These are phyloP conservation scores for Teleogryllus oceanicus DNA, from an alignment of 2,888 invertebrate genomes.

Conservation along the genomic window DNA sequence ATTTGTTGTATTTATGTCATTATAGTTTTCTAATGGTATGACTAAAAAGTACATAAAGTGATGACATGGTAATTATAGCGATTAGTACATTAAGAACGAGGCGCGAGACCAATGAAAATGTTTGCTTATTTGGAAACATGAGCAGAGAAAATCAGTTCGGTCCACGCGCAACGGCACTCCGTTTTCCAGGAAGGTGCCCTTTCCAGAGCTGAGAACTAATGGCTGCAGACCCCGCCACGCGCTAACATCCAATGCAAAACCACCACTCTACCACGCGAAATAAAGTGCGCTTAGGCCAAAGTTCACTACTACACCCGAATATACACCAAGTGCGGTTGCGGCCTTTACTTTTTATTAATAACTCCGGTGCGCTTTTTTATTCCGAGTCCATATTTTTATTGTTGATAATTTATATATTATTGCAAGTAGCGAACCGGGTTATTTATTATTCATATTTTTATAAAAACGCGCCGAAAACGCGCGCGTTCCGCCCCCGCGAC, in stretches of 20 bases:
- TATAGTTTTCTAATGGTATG: no score
- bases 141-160: no score
- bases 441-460: constrained; percentile 18
- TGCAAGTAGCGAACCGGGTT: not conserved
- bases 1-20: no score
- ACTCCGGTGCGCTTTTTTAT: not conserved
- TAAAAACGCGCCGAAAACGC: not conserved
- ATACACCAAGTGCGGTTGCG: constrained; percentile 7
- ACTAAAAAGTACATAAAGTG: no score
- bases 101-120: no score
- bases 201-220: not conserved
- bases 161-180: no score
- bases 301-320: not conserved
- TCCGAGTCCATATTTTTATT: not conserved
- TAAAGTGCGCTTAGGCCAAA: constrained; percentile 1
- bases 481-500: constrained; percentile 2
- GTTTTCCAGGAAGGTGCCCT: not conserved
- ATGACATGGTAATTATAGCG: no score
- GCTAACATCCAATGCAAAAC: not conserved
- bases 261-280: not conserved
- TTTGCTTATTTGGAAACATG: no score
- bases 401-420: constrained; percentile 18
- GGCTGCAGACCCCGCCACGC: not conserved
- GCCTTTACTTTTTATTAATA: constrained; percentile 10
- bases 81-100: no score